Conservation (phyloP, 2,113 vertebrate species). For the Mastomys natalensis region DNA sequence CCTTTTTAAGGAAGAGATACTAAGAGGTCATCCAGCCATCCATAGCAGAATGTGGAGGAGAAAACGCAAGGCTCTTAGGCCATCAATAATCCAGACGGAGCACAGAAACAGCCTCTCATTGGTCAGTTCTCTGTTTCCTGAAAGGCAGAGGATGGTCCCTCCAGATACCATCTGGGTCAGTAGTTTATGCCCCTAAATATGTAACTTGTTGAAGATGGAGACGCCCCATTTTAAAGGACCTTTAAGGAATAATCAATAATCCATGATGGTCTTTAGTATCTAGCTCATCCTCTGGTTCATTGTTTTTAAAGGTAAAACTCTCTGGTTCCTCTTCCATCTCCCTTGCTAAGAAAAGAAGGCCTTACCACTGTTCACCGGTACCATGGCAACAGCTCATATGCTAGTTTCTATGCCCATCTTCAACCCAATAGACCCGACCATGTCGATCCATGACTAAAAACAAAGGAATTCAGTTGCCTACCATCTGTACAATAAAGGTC, state of each 20-base stretch:
- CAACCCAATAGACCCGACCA: background rate
- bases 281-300: background rate
- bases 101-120: background rate
- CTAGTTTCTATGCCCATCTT: background rate
- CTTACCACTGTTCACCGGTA: background rate
- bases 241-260: background rate
- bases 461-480: background rate
- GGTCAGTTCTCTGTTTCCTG: background rate
- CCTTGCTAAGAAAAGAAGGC: background rate
- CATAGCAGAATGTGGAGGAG: background rate
- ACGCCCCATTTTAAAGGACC: background rate
- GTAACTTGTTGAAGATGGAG: background rate
- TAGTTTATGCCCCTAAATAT: background rate
- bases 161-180: background rate
- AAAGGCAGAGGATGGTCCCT: slow-evolving; percentile 11
- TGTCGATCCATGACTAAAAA: background rate
- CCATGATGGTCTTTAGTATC: background rate
- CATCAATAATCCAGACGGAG: background rate
- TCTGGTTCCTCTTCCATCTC: background rate
- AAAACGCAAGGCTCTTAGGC: background rate
- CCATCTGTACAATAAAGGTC: background rate
- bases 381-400: background rate
- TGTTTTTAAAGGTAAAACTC: slow-evolving; percentile 14
- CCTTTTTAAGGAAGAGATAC: background rate
- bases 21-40: background rate